Percentiles rank a stretch among this genome's conserved stretches.
Evolutionary conservation across 2,888 invertebrate species (phyloP).

Genomic region (Andrena bucephala): DNA sequence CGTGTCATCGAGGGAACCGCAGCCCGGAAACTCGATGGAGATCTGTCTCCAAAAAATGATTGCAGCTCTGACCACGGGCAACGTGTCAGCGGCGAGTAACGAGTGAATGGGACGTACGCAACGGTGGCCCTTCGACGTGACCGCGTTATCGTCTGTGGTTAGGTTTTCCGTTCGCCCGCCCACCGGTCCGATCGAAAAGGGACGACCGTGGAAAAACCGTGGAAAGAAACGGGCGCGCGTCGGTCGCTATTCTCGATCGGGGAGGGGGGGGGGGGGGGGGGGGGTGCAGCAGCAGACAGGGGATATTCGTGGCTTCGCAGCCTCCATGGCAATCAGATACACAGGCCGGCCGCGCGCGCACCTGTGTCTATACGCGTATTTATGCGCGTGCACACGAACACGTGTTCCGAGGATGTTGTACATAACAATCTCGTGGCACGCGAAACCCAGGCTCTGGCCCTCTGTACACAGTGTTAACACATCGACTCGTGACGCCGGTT

Average conservation of each 20-base stretch:
- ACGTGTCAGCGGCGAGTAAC: conserved; percentile 15
- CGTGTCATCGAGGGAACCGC: conserved; percentile 28
- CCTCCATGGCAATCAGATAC: neutral
- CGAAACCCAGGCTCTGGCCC: neutral
- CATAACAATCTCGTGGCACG: conserved; percentile 22
- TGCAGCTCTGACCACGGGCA: conserved; percentile 43
- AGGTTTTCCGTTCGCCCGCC: conserved; percentile 16
- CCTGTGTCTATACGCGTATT: conserved; percentile 38
- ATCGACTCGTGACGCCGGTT: neutral
- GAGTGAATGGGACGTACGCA: conserved; percentile 12
- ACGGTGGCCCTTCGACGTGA: conserved; percentile 18
- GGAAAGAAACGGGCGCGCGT: conserved; percentile 1
- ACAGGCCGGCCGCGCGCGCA: neutral
- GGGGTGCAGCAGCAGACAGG: neutral
- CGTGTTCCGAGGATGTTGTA: conserved; percentile 3
- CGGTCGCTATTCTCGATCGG: too few species aligned
- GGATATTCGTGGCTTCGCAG: conserved; percentile 3
- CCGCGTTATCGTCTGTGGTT: conserved; percentile 44
- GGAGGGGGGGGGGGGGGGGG: neutral
- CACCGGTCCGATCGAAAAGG: conserved; percentile 10
- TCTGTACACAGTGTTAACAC: conserved; percentile 13
- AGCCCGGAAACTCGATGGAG: conserved; percentile 16
- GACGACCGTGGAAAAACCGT: neutral
- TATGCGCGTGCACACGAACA: conserved; percentile 24
- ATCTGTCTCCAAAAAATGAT: conserved; percentile 50